These are phyloP conservation scores for Carollia perspicillata DNA, from an alignment of 2,113 vertebrate genomes.

Conservation along the genomic window DNA sequence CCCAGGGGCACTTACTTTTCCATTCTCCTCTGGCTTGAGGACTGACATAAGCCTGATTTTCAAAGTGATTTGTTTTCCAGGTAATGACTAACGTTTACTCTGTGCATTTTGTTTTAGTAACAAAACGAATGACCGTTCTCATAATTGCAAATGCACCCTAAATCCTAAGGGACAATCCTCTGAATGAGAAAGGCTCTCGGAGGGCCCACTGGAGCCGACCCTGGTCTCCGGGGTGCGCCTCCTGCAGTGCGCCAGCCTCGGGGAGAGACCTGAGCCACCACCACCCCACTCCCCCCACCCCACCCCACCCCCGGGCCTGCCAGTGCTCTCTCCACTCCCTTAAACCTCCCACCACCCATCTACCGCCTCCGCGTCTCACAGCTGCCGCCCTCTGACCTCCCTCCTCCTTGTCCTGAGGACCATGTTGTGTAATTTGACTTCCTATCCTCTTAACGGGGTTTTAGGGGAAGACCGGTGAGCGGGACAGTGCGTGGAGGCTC, in stretches of 20 bases:
- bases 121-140: not conserved
- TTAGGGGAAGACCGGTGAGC: no score
- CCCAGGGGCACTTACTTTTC: not conserved
- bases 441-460: not conserved
- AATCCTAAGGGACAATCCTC: not conserved
- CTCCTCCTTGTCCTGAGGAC: not conserved
- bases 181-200: not conserved
- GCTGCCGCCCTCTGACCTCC: not conserved
- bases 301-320: rapidly evolving
- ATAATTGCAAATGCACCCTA: not conserved
- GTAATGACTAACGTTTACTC: not conserved
- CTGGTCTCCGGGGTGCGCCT: no score
- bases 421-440: not conserved
- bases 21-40: not conserved
- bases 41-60: not conserved
- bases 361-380: rapidly evolving
- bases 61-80: not conserved
- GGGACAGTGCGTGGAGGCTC: no score
- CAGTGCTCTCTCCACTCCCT: no score
- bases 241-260: not conserved
- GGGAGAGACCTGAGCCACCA: not conserved
- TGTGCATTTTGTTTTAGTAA: not conserved
- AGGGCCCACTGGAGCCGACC: no score
- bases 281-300: not conserved
- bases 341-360: not conserved